phyloP scores from a whole-genome alignment of 2,113 vertebrate genomes.

The Archilochus colubris region DNA sequence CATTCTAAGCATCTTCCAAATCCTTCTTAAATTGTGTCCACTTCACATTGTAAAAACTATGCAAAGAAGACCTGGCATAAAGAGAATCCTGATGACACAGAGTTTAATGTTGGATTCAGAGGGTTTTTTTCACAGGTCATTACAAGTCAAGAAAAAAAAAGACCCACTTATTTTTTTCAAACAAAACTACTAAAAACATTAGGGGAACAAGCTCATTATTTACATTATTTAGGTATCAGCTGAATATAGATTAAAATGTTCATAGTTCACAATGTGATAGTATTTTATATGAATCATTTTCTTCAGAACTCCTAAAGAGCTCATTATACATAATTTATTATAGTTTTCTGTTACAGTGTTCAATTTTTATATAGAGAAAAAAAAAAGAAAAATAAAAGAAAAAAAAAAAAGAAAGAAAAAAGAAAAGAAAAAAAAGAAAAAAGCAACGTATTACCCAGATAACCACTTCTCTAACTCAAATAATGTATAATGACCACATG shows the following conservation, averaged over 20 bases:
- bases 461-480: not conserved
- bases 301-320: not conserved
- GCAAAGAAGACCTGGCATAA: not conserved
- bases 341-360: not conserved
- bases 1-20: not conserved
- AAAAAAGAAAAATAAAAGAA: not conserved
- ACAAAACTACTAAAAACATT: not conserved
- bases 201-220: not conserved
- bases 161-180: not conserved
- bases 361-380: not conserved
- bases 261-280: not conserved
- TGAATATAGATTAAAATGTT: not conserved
- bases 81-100: not conserved
- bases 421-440: too few species aligned
- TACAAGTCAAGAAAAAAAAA: not conserved
- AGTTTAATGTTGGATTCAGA: not conserved
- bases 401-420: too few species aligned
- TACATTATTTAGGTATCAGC: not conserved
- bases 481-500: not conserved
- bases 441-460: not conserved
- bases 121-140: not conserved
- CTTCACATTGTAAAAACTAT: not conserved
- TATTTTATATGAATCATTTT: not conserved
- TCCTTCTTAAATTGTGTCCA: not conserved
- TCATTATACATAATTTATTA: not conserved